Percentiles rank a stretch among this genome's conserved stretches.
phyloP scores from a whole-genome alignment of 1,140 invertebrate genomes.

The Vanessa atalanta region DNA sequence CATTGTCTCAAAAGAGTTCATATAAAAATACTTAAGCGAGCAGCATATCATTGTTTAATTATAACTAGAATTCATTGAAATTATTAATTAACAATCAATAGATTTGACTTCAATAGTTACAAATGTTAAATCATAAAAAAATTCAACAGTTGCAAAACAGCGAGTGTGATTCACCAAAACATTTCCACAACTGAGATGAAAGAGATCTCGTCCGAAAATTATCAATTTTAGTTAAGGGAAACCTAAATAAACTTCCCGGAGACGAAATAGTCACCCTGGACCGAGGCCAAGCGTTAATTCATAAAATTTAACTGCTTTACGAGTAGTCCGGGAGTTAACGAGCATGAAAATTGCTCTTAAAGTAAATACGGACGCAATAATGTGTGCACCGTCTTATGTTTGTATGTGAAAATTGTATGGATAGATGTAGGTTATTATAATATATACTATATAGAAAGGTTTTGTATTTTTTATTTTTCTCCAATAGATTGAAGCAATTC shows the following conservation, averaged over 20 bases:
- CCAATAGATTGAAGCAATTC: too few species aligned
- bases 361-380: conserved; percentile 46
- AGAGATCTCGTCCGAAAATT: conserved; percentile 54
- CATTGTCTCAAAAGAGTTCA: too few species aligned
- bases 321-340: conserved; percentile 58
- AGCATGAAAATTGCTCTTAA: conserved; percentile 58
- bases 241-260: conserved; percentile 63
- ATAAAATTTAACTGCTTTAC: conserved; percentile 70
- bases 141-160: too few species aligned
- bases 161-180: background rate
- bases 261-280: conserved; percentile 58
- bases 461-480: too few species aligned
- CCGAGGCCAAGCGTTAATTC: conserved; percentile 68
- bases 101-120: too few species aligned
- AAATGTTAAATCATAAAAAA: too few species aligned
- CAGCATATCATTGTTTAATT: too few species aligned
- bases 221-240: conserved; percentile 69
- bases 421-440: background rate
- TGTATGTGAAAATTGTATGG: background rate
- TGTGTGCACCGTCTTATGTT: conserved; percentile 6
- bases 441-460: too few species aligned
- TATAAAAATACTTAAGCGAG: too few species aligned
- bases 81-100: too few species aligned
- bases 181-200: conserved; percentile 48
- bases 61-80: too few species aligned